Conservation (phyloP, 2,888 invertebrate genomes). For the Dioctria linearis region DNA sequence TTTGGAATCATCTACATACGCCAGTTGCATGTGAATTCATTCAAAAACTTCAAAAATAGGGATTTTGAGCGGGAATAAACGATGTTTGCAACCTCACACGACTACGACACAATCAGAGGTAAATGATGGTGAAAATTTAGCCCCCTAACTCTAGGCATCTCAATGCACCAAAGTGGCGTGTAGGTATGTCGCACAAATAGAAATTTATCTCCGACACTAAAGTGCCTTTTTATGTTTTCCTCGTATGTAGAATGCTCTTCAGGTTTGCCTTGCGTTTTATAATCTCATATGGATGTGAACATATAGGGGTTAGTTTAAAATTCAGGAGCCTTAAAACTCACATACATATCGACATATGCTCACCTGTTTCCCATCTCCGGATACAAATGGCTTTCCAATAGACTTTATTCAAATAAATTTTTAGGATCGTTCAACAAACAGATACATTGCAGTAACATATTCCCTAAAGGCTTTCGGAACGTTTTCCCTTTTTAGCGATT, state of each 20-base stretch:
- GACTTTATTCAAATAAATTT: constrained; percentile 51
- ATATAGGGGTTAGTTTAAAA: constrained; percentile 21
- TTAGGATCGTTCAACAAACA: constrained; percentile 50
- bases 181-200: constrained; percentile 48
- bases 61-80: constrained; percentile 23
- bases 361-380: constrained; percentile 8
- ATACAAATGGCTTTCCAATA: constrained; percentile 49
- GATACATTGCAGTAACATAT: constrained; percentile 48
- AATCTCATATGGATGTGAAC: constrained; percentile 19
- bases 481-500: constrained; percentile 24
- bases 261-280: constrained; percentile 34
- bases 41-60: constrained; percentile 19
- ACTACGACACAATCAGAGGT: constrained; percentile 45
- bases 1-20: constrained; percentile 5
- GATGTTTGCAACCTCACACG: constrained; percentile 29
- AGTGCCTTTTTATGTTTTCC: constrained; percentile 52
- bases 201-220: constrained; percentile 52
- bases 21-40: constrained; percentile 28
- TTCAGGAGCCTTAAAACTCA: neutral
- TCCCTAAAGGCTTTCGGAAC: constrained; percentile 33
- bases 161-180: constrained; percentile 50
- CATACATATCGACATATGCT: constrained; percentile 10
- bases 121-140: constrained; percentile 48
- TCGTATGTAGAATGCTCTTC: constrained; percentile 22
- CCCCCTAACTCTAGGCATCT: constrained; percentile 20